A percentile compares a stretch with the other conserved stretches of the same genome.
Conservation (phyloP, 2,797 vertebrate genomes). For the Smutsia gigantea region DNA sequence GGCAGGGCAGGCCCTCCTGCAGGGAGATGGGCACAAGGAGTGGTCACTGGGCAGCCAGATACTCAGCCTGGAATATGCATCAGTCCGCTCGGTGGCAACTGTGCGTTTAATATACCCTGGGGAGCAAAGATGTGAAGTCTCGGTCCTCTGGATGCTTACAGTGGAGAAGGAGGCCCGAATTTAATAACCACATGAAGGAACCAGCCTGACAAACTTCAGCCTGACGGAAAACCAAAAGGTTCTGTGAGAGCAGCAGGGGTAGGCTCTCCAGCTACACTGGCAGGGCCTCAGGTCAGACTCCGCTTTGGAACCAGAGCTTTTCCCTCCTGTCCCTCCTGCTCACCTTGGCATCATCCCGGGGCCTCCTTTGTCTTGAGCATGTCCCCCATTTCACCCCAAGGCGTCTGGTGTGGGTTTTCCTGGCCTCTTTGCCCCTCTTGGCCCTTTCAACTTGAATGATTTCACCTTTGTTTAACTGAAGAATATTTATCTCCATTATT, state of each 20-base stretch:
- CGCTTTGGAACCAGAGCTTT: background rate
- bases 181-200: background rate
- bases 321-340: background rate
- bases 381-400: background rate
- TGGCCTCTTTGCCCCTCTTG: background rate
- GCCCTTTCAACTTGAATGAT: background rate
- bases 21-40: background rate
- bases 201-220: background rate
- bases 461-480: background rate
- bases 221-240: background rate
- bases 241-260: background rate
- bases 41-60: background rate
- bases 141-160: background rate
- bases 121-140: background rate
- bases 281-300: background rate
- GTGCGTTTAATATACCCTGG: fast-evolving
- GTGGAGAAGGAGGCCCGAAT: background rate
- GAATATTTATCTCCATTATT: background rate
- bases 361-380: background rate
- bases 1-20: background rate
- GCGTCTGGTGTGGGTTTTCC: background rate
- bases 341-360: background rate
- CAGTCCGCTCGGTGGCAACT: background rate
- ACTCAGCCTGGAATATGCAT: background rate
- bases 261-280: background rate